phyloP scores from a whole-genome alignment of 2,888 invertebrate species.

The Heliconius charithonia region DNA sequence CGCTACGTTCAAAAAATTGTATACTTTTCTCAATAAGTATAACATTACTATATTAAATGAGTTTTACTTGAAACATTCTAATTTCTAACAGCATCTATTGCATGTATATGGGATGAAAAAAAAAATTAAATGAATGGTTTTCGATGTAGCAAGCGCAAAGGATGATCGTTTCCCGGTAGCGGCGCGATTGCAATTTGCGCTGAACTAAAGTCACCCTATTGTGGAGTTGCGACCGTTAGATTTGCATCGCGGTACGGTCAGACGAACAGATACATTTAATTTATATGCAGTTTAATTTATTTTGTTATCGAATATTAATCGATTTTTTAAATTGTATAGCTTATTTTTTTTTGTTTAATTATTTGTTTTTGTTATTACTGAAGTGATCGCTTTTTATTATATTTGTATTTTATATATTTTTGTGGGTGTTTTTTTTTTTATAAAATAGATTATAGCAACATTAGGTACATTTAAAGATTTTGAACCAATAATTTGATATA shows the following conservation, averaged over 20 bases:
- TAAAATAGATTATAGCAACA: no score
- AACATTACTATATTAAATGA: background rate
- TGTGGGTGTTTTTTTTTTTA: no score
- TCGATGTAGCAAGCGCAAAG: constrained; percentile 31
- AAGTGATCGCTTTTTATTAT: no score
- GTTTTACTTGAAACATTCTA: constrained; percentile 1
- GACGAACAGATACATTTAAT: constrained; percentile 39
- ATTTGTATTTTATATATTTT: no score
- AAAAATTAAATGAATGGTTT: constrained; percentile 28
- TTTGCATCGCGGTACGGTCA: constrained; percentile 65
- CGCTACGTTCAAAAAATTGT: no score
- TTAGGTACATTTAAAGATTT: no score
- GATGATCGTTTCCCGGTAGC: constrained; percentile 42
- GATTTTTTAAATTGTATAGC: no score
- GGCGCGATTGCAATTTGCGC: constrained; percentile 53
- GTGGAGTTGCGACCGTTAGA: constrained; percentile 61
- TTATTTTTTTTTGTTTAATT: no score
- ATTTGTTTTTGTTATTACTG: no score
- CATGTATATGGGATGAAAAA: constrained; percentile 21
- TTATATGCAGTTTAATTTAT: background rate
- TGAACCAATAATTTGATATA: no score
- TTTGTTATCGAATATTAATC: no score
- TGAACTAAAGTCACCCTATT: constrained; percentile 50
- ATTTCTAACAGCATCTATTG: constrained; percentile 9
- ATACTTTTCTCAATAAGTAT: no score